Conservation (phyloP, 2,797 vertebrate genomes). For the Peromyscus nudipes region DNA sequence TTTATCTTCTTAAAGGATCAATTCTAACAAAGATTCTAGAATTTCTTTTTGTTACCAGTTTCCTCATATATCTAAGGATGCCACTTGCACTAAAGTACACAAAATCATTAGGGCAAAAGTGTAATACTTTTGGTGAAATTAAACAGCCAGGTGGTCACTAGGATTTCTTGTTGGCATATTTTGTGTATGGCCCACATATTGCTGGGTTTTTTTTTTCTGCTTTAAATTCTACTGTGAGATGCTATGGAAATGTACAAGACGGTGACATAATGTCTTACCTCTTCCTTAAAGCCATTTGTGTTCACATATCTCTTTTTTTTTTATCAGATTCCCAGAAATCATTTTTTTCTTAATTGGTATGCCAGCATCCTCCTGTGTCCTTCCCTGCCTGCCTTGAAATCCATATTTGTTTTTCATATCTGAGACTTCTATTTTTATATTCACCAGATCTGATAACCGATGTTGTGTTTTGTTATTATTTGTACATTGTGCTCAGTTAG, state of each 20-base stretch:
- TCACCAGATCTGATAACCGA: conserved; percentile 60
- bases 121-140: conserved; percentile 61
- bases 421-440: conserved; percentile 70
- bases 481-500: conserved; percentile 65
- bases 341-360: conserved; percentile 70
- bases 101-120: conserved; percentile 63
- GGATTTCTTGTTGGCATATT: conserved; percentile 31
- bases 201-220: conserved; percentile 1
- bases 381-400: conserved; percentile 46
- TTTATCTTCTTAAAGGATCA: neutral
- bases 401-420: conserved; percentile 65
- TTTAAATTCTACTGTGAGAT: conserved; percentile 32
- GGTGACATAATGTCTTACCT: neutral
- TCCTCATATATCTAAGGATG: conserved; percentile 14
- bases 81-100: conserved; percentile 19
- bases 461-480: conserved; percentile 72
- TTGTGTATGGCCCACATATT: conserved; percentile 34
- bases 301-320: neutral
- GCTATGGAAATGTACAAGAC: neutral
- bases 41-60: conserved; percentile 12
- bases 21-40: neutral
- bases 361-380: conserved; percentile 23
- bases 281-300: conserved; percentile 12
- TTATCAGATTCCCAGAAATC: conserved; percentile 45
- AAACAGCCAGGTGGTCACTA: conserved; percentile 41